Evolutionary conservation across 2,797 vertebrate genomes (phyloP).

Genomic region (Amphiprion clarkii): DNA sequence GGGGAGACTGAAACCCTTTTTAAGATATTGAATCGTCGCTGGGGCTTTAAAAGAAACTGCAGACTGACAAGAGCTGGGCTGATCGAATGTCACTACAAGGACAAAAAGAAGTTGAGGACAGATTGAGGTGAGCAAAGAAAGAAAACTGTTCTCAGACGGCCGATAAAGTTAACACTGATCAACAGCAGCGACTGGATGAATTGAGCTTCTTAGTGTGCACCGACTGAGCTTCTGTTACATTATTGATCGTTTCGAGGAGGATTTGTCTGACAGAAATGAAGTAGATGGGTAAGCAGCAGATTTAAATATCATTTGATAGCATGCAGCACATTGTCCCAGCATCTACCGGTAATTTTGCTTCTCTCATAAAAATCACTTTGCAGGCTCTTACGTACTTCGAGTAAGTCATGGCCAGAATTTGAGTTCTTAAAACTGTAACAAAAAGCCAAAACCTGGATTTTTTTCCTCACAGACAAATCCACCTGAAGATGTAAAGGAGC

Average conservation of each 20-base stretch:
- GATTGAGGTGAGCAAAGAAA: constrained; percentile 8
- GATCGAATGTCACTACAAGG: constrained; percentile 4
- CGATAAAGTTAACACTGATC: constrained; percentile 25
- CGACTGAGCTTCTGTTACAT: not conserved
- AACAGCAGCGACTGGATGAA: constrained; percentile 10
- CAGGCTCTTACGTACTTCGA: constrained; percentile 27
- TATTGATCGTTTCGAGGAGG: constrained; percentile 21
- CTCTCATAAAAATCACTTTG: constrained; percentile 17
- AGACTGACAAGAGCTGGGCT: constrained; percentile 13
- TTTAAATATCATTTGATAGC: constrained; percentile 28
- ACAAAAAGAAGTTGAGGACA: not conserved
- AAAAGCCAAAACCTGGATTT: not conserved
- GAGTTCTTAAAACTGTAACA: constrained; percentile 10
- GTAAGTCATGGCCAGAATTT: constrained; percentile 1
- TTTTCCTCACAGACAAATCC: not conserved
- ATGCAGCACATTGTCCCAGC: constrained; percentile 41
- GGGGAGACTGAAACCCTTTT: not conserved
- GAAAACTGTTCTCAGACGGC: constrained; percentile 1
- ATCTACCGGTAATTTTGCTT: constrained; percentile 7
- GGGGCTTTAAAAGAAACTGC: not conserved
- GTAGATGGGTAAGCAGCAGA: not conserved
- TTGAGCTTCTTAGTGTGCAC: constrained; percentile 36
- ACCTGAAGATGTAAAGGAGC: constrained; percentile 24
- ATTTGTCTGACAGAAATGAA: constrained; percentile 14
- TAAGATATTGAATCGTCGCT: not conserved